Evolutionary conservation across 1,140 invertebrate genomes (phyloP), one percentile per base, ranked within the genome.

Genomic region (Drosophila tropicalis): DNA sequence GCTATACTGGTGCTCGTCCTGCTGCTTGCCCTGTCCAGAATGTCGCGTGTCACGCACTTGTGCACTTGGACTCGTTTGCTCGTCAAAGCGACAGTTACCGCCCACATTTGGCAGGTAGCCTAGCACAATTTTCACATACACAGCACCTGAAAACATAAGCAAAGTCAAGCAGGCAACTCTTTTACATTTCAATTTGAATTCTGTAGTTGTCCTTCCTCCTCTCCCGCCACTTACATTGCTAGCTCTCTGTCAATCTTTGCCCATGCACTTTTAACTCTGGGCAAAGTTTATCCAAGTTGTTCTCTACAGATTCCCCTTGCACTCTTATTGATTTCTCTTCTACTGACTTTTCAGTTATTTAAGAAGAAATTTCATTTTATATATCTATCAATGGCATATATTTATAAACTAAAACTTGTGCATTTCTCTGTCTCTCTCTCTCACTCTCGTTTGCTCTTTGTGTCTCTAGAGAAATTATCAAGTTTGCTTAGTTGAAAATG

Each of bases 1-100:
- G 36, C 36, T 39, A 12, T 13, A 2, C 4, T 39, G 44, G 19
- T 51, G 44, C 17, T 51, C 67, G 61, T 40, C 51, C 9, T 19
- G 22, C 32, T 19, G 3, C 22, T 40, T 36, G 15, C 44, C 44
- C 62, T 57, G 62, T 40, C 36, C 51, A 36, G 72, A 17, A 64
- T 67, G 66, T 68, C 65, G 73, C 73, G 71, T 81, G 78, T 75
- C 83, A 87, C 83, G 82, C 83, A 86, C 79, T 79, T 79, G 71
- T 65, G 67, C 68, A 54, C 51, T 47, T 55, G 41, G 10, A 39
- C 67, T 67, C 67, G 54, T 51, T 44, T 29, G 69, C 62, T 65
- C 67, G 78, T 84, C 81, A 80, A 19, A 51, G 41, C 41, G 41
- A 44, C 25, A 29, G 54, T 36, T 64, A 73, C 70, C 62, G 60